phyloP scores from a whole-genome alignment of 2,888 invertebrate species.

The Zhuqinia jingwanae region DNA sequence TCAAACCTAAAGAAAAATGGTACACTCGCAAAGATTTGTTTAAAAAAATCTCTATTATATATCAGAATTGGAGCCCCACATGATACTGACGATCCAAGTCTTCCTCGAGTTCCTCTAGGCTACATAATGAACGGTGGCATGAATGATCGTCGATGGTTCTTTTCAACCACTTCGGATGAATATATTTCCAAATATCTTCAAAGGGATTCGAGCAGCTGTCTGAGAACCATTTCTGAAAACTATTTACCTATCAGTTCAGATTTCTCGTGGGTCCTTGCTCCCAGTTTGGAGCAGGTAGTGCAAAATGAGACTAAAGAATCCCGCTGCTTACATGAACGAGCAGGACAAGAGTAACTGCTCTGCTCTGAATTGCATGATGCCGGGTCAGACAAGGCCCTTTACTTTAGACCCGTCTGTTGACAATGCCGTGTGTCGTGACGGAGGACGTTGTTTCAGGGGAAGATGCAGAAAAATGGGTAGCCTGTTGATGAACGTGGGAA shows the following conservation, averaged over 20 bases:
- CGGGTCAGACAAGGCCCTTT: too few relatives aligned
- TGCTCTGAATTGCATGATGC: slow-evolving; percentile 30
- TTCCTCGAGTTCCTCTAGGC: slow-evolving; percentile 54
- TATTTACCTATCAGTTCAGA: slow-evolving; percentile 26
- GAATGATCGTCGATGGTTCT: slow-evolving; percentile 65
- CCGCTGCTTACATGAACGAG: slow-evolving; percentile 18
- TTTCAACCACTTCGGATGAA: slow-evolving; percentile 70
- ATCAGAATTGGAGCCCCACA: slow-evolving; percentile 72
- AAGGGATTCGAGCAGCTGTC: slow-evolving; percentile 37
- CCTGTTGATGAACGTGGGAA: slow-evolving; percentile 14
- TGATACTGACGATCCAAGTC: slow-evolving; percentile 67
- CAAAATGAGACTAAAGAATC: slow-evolving; percentile 26
- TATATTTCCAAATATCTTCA: slow-evolving; percentile 53
- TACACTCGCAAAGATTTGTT: too few relatives aligned
- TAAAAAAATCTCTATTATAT: too few relatives aligned
- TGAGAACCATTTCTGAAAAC: background rate
- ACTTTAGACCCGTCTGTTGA: too few relatives aligned
- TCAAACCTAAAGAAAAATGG: too few relatives aligned
- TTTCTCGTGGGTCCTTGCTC: slow-evolving; percentile 43
- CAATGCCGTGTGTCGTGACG: slow-evolving; percentile 55
- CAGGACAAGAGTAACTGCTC: slow-evolving; percentile 42
- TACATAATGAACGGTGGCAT: slow-evolving; percentile 69
- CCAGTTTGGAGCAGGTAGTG: slow-evolving; percentile 65
- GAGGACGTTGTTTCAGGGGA: slow-evolving; percentile 67
- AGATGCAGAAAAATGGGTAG: slow-evolving; percentile 48